phyloP scores from a whole-genome alignment of 2,797 vertebrate genomes.

The Babyrousa celebensis region DNA sequence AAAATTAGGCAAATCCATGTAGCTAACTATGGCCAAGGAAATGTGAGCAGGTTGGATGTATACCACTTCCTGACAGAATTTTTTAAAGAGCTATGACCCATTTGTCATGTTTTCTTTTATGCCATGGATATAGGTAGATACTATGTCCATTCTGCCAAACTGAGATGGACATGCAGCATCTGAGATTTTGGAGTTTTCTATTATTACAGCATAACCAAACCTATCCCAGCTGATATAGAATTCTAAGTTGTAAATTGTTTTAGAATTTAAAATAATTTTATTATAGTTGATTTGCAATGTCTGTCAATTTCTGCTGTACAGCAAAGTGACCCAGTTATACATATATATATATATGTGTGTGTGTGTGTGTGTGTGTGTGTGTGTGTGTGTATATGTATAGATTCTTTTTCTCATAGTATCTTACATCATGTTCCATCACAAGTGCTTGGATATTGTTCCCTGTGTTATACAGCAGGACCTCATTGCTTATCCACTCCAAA shows the following conservation, averaged over 20 bases:
- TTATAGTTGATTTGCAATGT: no score
- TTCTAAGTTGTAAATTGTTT: neutral
- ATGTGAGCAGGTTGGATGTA: neutral
- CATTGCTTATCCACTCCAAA: no score
- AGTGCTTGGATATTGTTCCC: no score
- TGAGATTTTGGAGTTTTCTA: constrained; percentile 1
- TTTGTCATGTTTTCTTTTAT: constrained; percentile 43
- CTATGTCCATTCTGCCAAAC: neutral
- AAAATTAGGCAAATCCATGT: constrained; percentile 34
- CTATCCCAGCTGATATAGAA: neutral
- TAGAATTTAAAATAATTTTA: no score
- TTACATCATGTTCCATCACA: no score
- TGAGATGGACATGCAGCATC: neutral
- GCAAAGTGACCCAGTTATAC: no score
- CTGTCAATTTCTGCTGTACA: no score
- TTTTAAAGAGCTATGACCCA: neutral
- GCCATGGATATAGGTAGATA: neutral
- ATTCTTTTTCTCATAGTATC: no score
- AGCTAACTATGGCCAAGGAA: constrained; percentile 1
- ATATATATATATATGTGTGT: no score
- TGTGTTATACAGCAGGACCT: no score
- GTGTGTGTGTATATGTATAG: no score
- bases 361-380: no score
- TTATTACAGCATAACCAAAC: neutral
- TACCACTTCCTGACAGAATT: neutral